Evolutionary conservation across 2,113 vertebrate genomes (phyloP).

Genomic region (Prolemur simus): DNA sequence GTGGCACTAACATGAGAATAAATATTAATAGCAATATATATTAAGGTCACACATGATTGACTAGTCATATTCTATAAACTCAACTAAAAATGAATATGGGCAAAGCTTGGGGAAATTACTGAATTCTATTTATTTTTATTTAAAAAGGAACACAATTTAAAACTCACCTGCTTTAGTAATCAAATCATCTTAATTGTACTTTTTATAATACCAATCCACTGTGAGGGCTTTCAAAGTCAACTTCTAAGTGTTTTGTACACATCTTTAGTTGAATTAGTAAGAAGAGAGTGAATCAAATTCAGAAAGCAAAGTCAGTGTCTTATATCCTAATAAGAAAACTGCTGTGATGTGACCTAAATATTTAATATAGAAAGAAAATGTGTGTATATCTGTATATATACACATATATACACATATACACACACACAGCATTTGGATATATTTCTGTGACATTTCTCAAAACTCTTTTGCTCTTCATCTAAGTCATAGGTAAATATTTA

Average conservation of each 20-base stretch:
- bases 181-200: neutral
- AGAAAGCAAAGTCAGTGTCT: neutral
- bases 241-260: neutral
- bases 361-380: neutral
- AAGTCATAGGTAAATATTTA: neutral
- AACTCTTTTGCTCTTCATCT: neutral
- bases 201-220: neutral
- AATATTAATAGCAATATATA: neutral
- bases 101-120: conserved; percentile 1
- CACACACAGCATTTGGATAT: neutral
- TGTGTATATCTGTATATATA: neutral
- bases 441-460: neutral
- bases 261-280: neutral
- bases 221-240: neutral
- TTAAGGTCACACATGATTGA: neutral
- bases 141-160: neutral
- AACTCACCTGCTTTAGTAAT: neutral
- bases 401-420: neutral
- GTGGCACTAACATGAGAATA: neutral
- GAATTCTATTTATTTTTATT: neutral
- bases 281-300: neutral
- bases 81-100: conserved; percentile 20
- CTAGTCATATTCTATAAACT: neutral
- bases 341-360: neutral
- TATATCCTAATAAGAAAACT: neutral